Evolutionary conservation across 35 echinoderm and acorn worm genomes (phyloP), one percentile per base, ranked within the genome.

Genomic region (Lytechinus variegatus): DNA sequence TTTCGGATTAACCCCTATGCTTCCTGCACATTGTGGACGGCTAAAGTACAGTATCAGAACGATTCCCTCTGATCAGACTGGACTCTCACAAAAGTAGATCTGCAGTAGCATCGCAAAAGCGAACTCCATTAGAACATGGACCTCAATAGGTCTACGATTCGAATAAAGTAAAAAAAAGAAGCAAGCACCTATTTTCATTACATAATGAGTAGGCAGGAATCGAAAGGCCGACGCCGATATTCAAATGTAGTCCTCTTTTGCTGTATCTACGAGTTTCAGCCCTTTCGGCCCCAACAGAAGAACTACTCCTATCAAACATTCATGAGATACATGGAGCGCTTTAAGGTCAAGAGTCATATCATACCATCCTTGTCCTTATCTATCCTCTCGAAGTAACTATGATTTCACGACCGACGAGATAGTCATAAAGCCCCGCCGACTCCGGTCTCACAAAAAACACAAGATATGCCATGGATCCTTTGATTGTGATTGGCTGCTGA

Each of bases 341-440:
- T 79, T 19, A 79, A 79, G 66, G 66, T 79, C 66, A 79, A 79
- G 66, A 79, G 66, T 24, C 66, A 79, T 79, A 79, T 79, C 66
- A 79, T 6, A 79, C 21, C 66, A 79, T 24, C 66, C 66, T 79
- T 24, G 66, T 79, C 66, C 66, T 79, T 79, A 79, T 79, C 66
- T 79, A 24, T 79, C 66, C 66, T 16, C 66, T 79, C 66, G 66
- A 79, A n/a, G 66, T 79, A 79, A 79, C 66, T 79, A 24, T 79
- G 21, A 79, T 79, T 79, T 79, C 66, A 79, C 66, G 66, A 79
- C 16, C n/a, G 66, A 79, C 14, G 16, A 79, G 66, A 79, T 79
- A 24, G 66, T 21, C 66, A 79, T 79, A 79, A 58, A 79, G 66
- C 66, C 66, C 57, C 66, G 66, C 14, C 19, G 66, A 19, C 66